A percentile compares a stretch with the other conserved stretches of the same genome.
phyloP scores from a whole-genome alignment of 2,888 invertebrate genomes.

The Drosophila anceps region DNA sequence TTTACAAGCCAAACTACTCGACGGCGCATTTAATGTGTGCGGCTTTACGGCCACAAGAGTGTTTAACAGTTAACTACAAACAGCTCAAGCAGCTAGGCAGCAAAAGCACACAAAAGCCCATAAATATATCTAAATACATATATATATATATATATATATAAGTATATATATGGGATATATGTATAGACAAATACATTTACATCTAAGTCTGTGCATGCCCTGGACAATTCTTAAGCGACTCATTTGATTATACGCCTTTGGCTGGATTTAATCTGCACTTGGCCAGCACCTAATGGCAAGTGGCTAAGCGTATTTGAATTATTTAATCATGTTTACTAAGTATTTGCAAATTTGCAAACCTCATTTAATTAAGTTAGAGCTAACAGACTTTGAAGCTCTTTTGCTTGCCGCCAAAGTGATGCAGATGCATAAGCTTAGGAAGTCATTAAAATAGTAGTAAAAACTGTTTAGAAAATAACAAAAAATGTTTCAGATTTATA shows the following conservation, averaged over 20 bases:
- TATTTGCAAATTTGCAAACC: slow-evolving; percentile 2
- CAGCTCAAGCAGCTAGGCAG: slow-evolving; percentile 23
- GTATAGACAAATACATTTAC: not conserved
- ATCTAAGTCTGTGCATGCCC: not conserved
- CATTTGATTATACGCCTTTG: slow-evolving; percentile 13
- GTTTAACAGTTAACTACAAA: slow-evolving; percentile 50
- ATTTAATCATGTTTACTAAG: slow-evolving; percentile 6
- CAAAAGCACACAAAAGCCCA: slow-evolving; percentile 36
- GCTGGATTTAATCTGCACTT: not conserved
- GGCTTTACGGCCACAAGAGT: slow-evolving; percentile 49
- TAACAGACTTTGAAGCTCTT: no score
- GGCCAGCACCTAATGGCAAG: not conserved
- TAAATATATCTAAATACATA: slow-evolving; percentile 23
- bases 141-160: not conserved
- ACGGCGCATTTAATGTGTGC: slow-evolving; percentile 56
- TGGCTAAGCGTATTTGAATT: not conserved
- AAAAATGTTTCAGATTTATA: no score
- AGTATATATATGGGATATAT: no score
- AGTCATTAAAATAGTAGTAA: no score
- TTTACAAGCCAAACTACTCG: slow-evolving; percentile 60
- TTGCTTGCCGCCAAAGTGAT: no score
- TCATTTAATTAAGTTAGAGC: not conserved
- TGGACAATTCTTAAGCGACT: slow-evolving; percentile 8
- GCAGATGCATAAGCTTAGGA: no score
- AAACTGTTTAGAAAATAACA: no score